These are phyloP conservation scores for Cirrhinus molitorella DNA, from an alignment of 2,797 vertebrate species.

Conservation along the genomic window DNA sequence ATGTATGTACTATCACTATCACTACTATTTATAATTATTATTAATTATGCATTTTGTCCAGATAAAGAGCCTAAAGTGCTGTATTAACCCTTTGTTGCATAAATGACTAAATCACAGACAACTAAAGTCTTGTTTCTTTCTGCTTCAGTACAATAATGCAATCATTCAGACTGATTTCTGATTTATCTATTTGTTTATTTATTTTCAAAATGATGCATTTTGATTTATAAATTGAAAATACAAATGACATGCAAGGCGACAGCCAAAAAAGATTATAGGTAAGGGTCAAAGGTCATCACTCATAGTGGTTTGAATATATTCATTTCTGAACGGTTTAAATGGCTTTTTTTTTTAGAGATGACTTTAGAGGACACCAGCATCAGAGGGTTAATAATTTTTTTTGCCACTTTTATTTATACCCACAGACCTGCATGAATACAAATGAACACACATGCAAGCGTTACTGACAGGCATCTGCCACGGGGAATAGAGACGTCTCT, in stretches of 20 bases:
- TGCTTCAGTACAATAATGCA: not conserved
- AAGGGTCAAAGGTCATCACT: not conserved
- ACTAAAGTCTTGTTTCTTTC: too few relatives aligned
- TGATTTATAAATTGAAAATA: not conserved
- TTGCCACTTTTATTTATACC: constrained; percentile 18
- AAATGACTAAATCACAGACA: too few relatives aligned
- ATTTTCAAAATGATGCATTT: not conserved
- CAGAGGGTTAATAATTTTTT: not conserved
- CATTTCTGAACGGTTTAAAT: constrained; percentile 18
- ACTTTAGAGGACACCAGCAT: not conserved
- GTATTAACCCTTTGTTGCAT: too few relatives aligned
- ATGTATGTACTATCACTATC: too few relatives aligned
- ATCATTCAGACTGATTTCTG: not conserved
- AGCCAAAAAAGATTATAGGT: not conserved
- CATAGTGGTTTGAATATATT: not conserved
- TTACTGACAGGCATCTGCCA: constrained; percentile 56
- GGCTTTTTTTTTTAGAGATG: constrained; percentile 24
- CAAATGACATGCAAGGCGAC: not conserved
- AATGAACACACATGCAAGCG: constrained; percentile 8
- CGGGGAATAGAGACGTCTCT: constrained; percentile 57
- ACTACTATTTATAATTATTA: too few relatives aligned
- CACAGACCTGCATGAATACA: constrained; percentile 38
- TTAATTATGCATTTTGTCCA: too few relatives aligned
- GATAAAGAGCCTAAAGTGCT: too few relatives aligned
- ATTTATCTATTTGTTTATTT: not conserved